Percentiles rank a stretch among this genome's conserved stretches.
Conservation (phyloP, 2,888 invertebrate species). For the Eristalis tenax region DNA sequence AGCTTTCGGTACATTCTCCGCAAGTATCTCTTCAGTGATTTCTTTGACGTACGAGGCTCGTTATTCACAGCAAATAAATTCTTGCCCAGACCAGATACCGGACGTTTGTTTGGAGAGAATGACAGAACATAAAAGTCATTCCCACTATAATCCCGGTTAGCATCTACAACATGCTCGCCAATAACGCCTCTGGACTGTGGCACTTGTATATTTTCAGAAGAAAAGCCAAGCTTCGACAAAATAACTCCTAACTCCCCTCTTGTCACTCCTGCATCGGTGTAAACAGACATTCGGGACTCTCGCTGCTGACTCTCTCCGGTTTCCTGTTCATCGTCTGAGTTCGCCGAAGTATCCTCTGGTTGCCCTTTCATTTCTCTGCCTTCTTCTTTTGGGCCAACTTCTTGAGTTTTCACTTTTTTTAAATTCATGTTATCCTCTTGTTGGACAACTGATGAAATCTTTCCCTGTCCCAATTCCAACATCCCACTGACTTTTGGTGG, state of each 20-base stretch:
- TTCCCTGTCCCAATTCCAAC: not conserved
- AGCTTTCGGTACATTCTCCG: conserved; percentile 56
- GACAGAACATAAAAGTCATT: conserved; percentile 45
- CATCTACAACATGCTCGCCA: not conserved
- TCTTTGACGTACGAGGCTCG: not conserved
- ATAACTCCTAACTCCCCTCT: conserved; percentile 35
- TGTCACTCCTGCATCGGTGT: conserved; percentile 33
- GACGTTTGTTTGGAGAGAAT: conserved; percentile 17
- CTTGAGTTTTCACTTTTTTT: conserved; percentile 18
- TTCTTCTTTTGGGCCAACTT: conserved; percentile 4
- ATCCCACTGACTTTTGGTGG: conserved; percentile 16
- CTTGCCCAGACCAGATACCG: conserved; percentile 28
- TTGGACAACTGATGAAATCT: not conserved
- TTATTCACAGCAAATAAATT: conserved; percentile 30
- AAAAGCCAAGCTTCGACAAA: conserved; percentile 45
- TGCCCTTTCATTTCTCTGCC: conserved; percentile 48
- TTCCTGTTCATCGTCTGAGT: not conserved
- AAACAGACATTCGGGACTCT: conserved; percentile 34
- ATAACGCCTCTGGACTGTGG: conserved; percentile 39
- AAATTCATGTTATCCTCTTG: not conserved
- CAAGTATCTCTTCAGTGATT: conserved; percentile 46
- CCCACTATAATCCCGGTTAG: not conserved
- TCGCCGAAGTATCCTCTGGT: not conserved
- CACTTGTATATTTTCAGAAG: not conserved
- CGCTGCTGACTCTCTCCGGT: not conserved